Evolutionary conservation across 2,888 invertebrate species (phyloP).

Genomic region (Sphaeridia pumilis): DNA sequence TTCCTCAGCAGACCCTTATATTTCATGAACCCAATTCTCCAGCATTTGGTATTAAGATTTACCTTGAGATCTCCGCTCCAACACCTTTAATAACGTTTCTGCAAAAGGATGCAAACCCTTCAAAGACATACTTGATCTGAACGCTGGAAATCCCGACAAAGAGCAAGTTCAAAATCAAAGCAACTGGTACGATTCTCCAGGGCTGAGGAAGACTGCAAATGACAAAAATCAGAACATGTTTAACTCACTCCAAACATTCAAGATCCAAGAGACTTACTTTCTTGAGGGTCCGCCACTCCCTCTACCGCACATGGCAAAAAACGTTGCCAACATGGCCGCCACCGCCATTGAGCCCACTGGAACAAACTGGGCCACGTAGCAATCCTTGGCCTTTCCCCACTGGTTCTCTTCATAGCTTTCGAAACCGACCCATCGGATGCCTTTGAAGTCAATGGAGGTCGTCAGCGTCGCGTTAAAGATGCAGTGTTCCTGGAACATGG

Average conservation of each 20-base stretch:
- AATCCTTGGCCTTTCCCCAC: conserved; percentile 25
- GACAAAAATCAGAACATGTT: not conserved
- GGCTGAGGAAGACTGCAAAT: conserved; percentile 21
- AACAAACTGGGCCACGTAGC: conserved; percentile 26
- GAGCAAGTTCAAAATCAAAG: conserved; percentile 20
- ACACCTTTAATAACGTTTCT: conserved; percentile 14
- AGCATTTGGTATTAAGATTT: not conserved
- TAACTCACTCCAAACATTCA: not conserved
- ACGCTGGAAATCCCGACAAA: conserved; percentile 21
- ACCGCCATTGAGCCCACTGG: conserved; percentile 28
- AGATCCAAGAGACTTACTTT: conserved; percentile 16
- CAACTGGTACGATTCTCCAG: conserved; percentile 26
- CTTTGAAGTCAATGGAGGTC: conserved; percentile 13
- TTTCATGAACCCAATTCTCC: not conserved
- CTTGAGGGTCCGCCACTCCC: conserved; percentile 28
- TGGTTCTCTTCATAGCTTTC: conserved; percentile 8
- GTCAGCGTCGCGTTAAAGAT: conserved; percentile 26
- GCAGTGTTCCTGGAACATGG: conserved; percentile 26
- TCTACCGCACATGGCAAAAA: conserved; percentile 31
- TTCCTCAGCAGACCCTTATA: not conserved
- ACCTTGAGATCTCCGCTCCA: conserved; percentile 1
- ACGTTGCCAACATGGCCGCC: conserved; percentile 25
- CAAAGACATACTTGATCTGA: conserved; percentile 17
- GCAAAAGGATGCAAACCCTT: conserved; percentile 23
- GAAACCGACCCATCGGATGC: not conserved